Conservation (phyloP, 2,888 invertebrate genomes). For the Stenotaenia linearis region DNA sequence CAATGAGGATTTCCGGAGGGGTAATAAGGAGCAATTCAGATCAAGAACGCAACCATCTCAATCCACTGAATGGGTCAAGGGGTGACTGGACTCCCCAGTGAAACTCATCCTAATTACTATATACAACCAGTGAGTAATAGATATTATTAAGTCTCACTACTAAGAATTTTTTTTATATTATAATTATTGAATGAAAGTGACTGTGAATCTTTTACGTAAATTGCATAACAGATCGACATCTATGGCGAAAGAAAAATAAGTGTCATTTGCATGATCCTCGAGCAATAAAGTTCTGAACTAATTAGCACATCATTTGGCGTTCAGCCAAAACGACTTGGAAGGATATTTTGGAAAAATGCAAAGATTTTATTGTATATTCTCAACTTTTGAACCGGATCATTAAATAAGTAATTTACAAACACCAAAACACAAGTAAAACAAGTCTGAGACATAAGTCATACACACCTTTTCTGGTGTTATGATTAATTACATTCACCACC, state of each 20-base stretch:
- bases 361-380: background rate
- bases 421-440: background rate
- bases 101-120: constrained; percentile 7
- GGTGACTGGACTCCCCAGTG: constrained; percentile 13
- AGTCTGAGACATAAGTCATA: background rate
- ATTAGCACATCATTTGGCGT: background rate
- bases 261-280: background rate
- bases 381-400: background rate
- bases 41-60: constrained; percentile 24
- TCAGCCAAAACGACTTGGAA: background rate
- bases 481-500: background rate
- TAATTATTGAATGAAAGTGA: background rate
- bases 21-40: background rate
- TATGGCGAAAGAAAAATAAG: background rate
- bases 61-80: constrained; percentile 23
- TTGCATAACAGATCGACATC: background rate
- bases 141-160: background rate
- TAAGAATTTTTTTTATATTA: background rate
- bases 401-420: too few species aligned
- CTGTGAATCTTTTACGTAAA: too few species aligned
- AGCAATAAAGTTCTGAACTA: background rate
- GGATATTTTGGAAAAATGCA: background rate
- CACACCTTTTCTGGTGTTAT: background rate
- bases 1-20: constrained; percentile 26
- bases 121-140: background rate